phyloP scores from a whole-genome alignment of 2,113 vertebrate species.

The Eupsittula cactorum region DNA sequence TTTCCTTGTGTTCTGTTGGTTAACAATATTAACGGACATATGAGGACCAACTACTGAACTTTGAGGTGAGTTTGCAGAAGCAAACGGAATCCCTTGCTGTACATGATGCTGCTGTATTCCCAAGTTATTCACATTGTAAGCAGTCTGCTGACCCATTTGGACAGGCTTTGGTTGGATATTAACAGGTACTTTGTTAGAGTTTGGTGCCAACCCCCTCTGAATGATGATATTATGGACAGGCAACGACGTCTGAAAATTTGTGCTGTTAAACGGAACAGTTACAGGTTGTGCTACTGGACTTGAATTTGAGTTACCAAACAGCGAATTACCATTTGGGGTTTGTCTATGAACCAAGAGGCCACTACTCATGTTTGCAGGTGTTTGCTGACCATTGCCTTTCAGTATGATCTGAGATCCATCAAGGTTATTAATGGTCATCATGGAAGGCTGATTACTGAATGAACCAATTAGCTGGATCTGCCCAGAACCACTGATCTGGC shows the following conservation, averaged over 20 bases:
- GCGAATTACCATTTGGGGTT: constrained; percentile 80
- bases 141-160: constrained; percentile 87
- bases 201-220: constrained; percentile 89
- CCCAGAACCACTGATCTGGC: constrained; percentile 84
- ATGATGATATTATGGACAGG: constrained; percentile 98
- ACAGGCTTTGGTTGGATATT: constrained; percentile 96
- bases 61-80: constrained; percentile 77
- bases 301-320: constrained; percentile 84
- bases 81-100: constrained; percentile 80
- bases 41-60: constrained; percentile 79
- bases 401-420: constrained; percentile 94
- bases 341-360: constrained; percentile 83
- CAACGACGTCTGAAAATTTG: constrained; percentile 84
- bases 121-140: constrained; percentile 86
- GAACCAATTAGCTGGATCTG: constrained; percentile 95
- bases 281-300: constrained; percentile 86
- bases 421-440: constrained; percentile 95
- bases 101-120: constrained; percentile 81
- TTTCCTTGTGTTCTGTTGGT: constrained; percentile 80
- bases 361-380: constrained; percentile 77
- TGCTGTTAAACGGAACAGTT: constrained; percentile 92
- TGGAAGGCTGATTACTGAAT: constrained; percentile 86
- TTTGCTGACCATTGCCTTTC: constrained; percentile 82
- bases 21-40: constrained; percentile 82
- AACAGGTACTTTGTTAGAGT: constrained; percentile 83